Conservation (phyloP, 2,113 vertebrate genomes). For the Pelecanus crispus region DNA sequence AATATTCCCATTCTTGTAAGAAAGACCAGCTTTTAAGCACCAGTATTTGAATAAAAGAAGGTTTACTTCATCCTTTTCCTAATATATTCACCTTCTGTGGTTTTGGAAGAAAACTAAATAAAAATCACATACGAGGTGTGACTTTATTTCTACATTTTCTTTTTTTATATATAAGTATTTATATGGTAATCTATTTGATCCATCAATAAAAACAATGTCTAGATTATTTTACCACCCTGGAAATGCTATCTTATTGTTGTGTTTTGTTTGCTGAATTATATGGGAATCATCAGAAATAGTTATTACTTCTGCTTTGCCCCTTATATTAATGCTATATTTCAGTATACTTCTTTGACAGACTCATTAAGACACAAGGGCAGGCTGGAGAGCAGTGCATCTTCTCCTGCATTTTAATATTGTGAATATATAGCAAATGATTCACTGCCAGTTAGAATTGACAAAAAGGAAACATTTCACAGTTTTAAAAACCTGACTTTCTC, state of each 20-base stretch:
- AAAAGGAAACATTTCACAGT: background rate
- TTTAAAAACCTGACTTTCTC: background rate
- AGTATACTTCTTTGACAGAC: background rate
- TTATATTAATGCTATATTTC: conserved; percentile 37
- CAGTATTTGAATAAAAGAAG: background rate
- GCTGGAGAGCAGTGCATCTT: background rate
- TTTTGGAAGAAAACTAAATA: background rate
- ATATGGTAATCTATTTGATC: background rate
- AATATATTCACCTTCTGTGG: background rate
- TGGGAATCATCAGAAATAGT: background rate
- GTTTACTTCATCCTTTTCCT: background rate
- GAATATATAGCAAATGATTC: background rate
- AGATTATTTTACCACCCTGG: background rate
- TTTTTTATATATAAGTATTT: background rate
- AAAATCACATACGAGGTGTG: background rate
- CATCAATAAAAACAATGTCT: background rate
- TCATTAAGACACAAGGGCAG: background rate
- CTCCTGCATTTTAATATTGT: background rate
- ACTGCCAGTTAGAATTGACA: background rate
- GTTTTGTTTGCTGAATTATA: background rate
- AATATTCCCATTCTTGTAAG: background rate
- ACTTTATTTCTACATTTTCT: background rate
- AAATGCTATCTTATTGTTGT: background rate
- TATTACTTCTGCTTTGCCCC: background rate
- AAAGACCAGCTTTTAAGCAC: background rate